Conservation (phyloP, 2,888 invertebrate genomes). For the Tiliacea aurago region DNA sequence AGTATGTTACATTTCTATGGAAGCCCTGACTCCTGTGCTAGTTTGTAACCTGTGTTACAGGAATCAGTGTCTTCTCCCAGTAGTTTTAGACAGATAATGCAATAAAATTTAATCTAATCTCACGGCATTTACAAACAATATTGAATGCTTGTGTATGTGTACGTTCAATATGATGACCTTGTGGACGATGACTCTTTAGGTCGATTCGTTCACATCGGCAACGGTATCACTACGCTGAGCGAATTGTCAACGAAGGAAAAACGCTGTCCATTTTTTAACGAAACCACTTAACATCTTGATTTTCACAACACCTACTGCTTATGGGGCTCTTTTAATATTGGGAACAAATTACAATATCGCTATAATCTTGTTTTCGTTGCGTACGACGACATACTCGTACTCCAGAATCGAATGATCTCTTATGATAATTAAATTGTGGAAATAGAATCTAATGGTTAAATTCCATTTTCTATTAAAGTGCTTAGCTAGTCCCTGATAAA, state of each 20-base stretch:
- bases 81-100: too few species aligned
- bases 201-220: not conserved
- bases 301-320: not conserved
- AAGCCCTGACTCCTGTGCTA: too few species aligned
- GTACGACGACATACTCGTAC: not conserved
- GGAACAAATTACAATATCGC: not conserved
- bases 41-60: too few species aligned
- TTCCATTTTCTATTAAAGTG: not conserved
- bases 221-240: not conserved
- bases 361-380: not conserved
- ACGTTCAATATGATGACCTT: not conserved
- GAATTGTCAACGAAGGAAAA: not conserved
- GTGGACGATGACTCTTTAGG: not conserved
- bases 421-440: not conserved
- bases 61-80: too few species aligned
- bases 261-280: not conserved
- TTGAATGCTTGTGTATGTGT: not conserved
- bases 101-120: too few species aligned
- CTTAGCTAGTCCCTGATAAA: not conserved
- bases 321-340: not conserved
- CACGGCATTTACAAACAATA: not conserved
- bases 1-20: too few species aligned
- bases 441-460: not conserved
- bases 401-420: not conserved
- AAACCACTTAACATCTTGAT: not conserved